Conservation (phyloP, 2,113 vertebrate genomes). For the Saccopteryx leptura region DNA sequence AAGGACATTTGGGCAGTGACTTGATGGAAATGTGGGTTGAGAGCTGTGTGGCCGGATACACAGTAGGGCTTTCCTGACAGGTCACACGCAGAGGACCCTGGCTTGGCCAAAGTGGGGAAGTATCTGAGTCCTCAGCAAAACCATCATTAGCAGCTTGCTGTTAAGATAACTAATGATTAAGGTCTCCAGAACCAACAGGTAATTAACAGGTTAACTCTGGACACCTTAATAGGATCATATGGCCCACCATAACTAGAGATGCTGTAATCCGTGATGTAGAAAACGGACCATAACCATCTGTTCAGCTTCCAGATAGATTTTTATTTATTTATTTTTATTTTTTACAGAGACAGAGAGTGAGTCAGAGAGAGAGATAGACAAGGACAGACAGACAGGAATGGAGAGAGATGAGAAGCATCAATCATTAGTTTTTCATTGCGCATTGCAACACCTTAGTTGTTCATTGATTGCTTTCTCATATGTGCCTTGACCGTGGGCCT, state of each 20-base stretch:
- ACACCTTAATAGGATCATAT: not conserved
- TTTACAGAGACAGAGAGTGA: no score
- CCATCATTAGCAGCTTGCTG: not conserved
- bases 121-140: not conserved
- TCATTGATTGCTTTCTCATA: no score
- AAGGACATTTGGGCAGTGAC: not conserved
- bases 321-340: no score
- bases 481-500: no score
- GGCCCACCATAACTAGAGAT: no score
- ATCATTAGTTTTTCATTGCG: no score
- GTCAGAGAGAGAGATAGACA: no score
- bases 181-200: not conserved
- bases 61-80: not conserved
- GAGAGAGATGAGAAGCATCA: no score
- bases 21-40: not conserved
- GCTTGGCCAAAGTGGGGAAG: not conserved
- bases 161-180: not conserved
- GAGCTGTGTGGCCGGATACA: not conserved
- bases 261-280: not conserved
- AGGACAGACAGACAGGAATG: no score
- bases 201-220: not conserved
- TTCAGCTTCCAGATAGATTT: not conserved
- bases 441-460: no score
- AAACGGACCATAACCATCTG: not conserved
- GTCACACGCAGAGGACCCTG: not conserved